Conservation (phyloP, 35 echinoderm and acorn worm genomes). For the Acanthaster planci region DNA sequence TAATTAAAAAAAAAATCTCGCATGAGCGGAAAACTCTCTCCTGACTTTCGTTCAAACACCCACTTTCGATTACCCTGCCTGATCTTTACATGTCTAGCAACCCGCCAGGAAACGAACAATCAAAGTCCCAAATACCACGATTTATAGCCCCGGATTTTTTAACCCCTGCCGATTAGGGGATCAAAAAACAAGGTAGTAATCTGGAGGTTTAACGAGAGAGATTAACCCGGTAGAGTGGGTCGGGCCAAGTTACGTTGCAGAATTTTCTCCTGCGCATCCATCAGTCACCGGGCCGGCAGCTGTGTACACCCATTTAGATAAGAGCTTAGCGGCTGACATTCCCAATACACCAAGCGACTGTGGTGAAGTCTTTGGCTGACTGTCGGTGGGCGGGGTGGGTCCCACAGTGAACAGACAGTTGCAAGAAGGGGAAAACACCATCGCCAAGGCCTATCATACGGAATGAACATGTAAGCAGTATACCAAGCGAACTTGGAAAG, state of each 20-base stretch:
- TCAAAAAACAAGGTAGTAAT: slow-evolving; percentile 19
- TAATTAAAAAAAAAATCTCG: too few relatives aligned
- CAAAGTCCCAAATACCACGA: background rate
- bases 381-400: too few relatives aligned
- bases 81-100: background rate
- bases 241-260: slow-evolving; percentile 15
- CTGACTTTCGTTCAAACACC: background rate
- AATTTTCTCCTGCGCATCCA: background rate
- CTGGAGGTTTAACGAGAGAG: slow-evolving; percentile 1
- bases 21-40: too few relatives aligned
- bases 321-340: background rate
- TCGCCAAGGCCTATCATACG: too few relatives aligned
- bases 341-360: background rate
- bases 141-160: background rate
- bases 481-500: too few relatives aligned
- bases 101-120: background rate
- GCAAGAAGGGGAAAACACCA: too few relatives aligned
- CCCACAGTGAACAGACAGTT: too few relatives aligned
- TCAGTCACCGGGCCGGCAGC: background rate
- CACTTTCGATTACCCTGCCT: background rate
- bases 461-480: too few relatives aligned
- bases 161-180: background rate
- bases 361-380: background rate
- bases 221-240: background rate
- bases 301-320: slow-evolving; percentile 12